phyloP scores from a whole-genome alignment of 2,888 invertebrate species.

The Stenchaetothrips biformis region DNA sequence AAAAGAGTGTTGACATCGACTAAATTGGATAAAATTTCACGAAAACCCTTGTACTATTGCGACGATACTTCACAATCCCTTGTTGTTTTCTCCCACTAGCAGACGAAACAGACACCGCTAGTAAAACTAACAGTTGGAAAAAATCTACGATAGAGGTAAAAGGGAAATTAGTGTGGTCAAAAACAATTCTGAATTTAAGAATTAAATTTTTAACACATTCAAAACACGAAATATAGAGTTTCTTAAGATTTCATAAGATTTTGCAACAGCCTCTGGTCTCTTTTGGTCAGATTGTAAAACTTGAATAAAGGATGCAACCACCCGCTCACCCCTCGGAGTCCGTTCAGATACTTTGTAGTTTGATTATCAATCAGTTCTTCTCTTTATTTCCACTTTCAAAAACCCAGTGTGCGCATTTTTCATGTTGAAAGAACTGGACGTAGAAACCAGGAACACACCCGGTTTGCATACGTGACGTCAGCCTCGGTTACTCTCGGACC shows the following conservation, averaged over 20 bases:
- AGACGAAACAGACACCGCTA: not conserved
- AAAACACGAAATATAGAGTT: not conserved
- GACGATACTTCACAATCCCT: not conserved
- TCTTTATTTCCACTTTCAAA: not conserved
- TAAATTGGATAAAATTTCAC: too few species aligned
- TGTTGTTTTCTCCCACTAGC: conserved; percentile 1
- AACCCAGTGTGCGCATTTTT: too few species aligned
- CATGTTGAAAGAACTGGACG: too few species aligned
- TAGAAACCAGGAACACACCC: not conserved
- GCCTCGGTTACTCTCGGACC: conserved; percentile 36
- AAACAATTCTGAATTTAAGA: not conserved
- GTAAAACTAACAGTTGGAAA: not conserved
- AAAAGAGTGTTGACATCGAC: too few species aligned
- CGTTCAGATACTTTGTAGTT: not conserved
- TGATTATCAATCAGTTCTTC: not conserved
- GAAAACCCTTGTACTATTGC: not conserved
- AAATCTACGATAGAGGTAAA: not conserved
- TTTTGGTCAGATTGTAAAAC: not conserved
- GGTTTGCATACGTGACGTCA: conserved; percentile 37
- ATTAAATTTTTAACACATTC: not conserved
- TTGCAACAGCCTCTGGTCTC: not conserved
- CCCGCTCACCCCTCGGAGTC: too few species aligned
- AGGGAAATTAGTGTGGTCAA: not conserved
- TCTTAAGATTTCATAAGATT: not conserved
- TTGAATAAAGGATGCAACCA: not conserved